phyloP scores from a whole-genome alignment of 2,888 invertebrate species.

The Macrophya annulata region DNA sequence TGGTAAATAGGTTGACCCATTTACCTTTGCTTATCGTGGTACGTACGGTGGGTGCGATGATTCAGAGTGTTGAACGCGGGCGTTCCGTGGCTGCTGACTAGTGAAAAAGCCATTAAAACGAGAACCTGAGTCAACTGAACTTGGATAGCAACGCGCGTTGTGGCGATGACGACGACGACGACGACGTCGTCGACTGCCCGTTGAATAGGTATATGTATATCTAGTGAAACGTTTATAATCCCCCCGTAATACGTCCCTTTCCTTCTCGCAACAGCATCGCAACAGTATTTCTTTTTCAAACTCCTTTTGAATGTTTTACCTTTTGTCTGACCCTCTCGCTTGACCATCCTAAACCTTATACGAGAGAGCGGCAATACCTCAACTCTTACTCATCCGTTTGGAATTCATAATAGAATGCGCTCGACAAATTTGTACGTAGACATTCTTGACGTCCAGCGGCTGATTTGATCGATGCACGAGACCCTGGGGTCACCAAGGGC shows the following conservation, averaged over 20 bases:
- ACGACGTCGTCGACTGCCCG: neutral
- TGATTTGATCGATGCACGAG: conserved; percentile 65
- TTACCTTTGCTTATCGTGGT: conserved; percentile 63
- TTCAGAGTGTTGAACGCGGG: conserved; percentile 46
- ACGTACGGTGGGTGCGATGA: conserved; percentile 59
- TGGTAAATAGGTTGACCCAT: conserved; percentile 64
- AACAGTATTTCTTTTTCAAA: conserved; percentile 18
- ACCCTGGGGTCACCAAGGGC: conserved; percentile 61
- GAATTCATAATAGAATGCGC: conserved; percentile 66
- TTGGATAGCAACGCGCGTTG: conserved; percentile 16
- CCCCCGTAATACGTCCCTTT: conserved; percentile 1
- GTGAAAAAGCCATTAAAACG: conserved; percentile 61
- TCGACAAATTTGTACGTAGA: conserved; percentile 67
- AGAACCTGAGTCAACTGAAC: conserved; percentile 63
- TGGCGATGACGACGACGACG: neutral
- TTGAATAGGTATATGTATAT: neutral
- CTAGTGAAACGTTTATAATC: conserved; percentile 23
- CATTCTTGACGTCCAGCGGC: conserved; percentile 60
- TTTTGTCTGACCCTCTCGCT: neutral
- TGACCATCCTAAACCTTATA: neutral
- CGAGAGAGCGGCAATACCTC: neutral
- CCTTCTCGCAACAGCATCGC: conserved; percentile 24
- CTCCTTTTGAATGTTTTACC: conserved; percentile 22
- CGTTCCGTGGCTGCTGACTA: conserved; percentile 67
- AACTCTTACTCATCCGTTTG: conserved; percentile 64